Base-by-base conservation (phyloP, 2,888 invertebrate species). In the Tillus elongatus region DNA sequence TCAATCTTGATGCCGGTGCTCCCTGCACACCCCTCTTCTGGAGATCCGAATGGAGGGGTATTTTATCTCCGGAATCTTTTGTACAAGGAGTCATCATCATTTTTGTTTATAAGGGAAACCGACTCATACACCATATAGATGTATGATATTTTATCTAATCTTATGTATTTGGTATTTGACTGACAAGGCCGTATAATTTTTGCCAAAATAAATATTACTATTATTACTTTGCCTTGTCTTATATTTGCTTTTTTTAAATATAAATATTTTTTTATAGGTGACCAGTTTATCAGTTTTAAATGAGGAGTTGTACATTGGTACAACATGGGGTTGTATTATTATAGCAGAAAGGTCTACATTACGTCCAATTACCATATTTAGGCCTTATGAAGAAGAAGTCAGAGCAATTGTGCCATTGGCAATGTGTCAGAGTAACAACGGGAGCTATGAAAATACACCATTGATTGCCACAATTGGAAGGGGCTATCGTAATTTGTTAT, bases 271-370 rank as follows among this genome's bases (percentile, higher is more conserved):
- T 29, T 6, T 29, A 32, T 32, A 84, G 77, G 58, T 88, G 41
- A 76, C 81, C 45, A 75, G 82, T 51, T 62, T 88, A 53, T 74
- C 78, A 33, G 72, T 77, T 16, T 66, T 81, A 36, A 74, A 75
- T 16, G 73, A 75, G 15, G 79, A 82, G 53, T 68, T 95, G 27
- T 91, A 89, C 63, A 82, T 90, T 42, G 96, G 96, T 30, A 96
- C 96, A 1, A 89, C 90, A 4, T 88, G 90, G 84, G 97, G 97
- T 13, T 91, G 92, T 61, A 69, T 97, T 30, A 83, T 96, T 35
- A 84, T 95, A 3, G 88, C 90, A 0, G 91, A 92, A 60, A 76
- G 82, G 11, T 70, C 72, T 38, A 75, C 82, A 0, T 71, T 95
- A 50, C 70, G 87, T 2, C 93, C 95, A 0, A 79, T 92, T 39